Base-by-base conservation (phyloP, 2,888 invertebrate genomes). In the Podabrus alpinus region DNA sequence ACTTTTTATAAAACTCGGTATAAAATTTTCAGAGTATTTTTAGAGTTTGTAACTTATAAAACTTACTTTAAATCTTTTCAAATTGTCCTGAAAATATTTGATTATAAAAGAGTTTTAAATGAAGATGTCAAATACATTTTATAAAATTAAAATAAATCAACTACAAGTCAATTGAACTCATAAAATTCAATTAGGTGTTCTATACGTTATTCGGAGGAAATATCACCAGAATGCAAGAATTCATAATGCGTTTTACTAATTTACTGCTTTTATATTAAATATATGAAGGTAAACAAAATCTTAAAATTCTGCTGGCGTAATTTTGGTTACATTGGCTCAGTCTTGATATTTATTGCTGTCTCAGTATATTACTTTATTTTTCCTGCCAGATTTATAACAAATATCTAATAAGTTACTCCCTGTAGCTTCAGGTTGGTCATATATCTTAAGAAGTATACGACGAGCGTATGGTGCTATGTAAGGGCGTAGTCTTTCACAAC, bases 401-500 rank as follows among this genome's bases (percentile, higher is more conserved):
- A 83, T 84, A 84, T 84, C 81, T 84, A 84, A 84, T 84, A 84
- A 84, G 82, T 83, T 83, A 81, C 82, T 82, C 82, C 82, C 81
- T 78, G 78, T 79, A 77, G 80, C 79, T 80, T 76, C 77, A 77
- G 79, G 79, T 74, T 74, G 79, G 72, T 75, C 82, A 80, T 84
- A 82, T 83, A 83, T 84, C 83, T 83, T 79, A 77, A 74, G 76
- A 61, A 77, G 75, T 80, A 77, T 78, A 80, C 78, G 78, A 78
- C 69, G 29, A 72, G 74, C 77, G 74, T 71, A 74, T 77, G 74
- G 69, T 68, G 69, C 72, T 74, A 71, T 77, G 72, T 77, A 69
- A 74, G 71, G 68, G 71, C 68, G 73, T 69, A 69, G 69, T 73
- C 74, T 67, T 71, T 60, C 73, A 71, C 64, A 71, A 62, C 68